Percentiles rank a stretch among this genome's conserved stretches.
phyloP scores from a whole-genome alignment of 1,140 invertebrate species.

The Centruroides sculpturatus region DNA sequence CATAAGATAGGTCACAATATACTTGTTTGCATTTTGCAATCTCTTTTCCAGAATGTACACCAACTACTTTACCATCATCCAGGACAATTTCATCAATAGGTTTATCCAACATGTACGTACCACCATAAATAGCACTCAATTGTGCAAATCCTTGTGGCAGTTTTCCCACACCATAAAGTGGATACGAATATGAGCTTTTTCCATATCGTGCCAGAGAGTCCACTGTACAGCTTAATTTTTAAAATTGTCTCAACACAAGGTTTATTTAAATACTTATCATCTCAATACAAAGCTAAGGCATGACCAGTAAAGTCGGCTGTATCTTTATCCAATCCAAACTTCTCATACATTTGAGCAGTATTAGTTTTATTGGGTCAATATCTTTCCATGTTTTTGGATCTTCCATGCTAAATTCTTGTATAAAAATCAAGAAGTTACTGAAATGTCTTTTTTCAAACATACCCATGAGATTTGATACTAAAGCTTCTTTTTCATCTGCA shows the following conservation, averaged over 20 bases:
- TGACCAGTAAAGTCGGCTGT: slow-evolving; percentile 98
- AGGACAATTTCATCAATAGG: slow-evolving; percentile 91
- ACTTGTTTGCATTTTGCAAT: slow-evolving; percentile 92
- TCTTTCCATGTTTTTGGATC: slow-evolving; percentile 90
- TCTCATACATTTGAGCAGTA: slow-evolving; percentile 81
- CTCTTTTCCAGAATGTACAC: slow-evolving; percentile 87
- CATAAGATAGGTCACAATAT: slow-evolving; percentile 98
- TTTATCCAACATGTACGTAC: slow-evolving; percentile 99
- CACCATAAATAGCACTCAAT: slow-evolving; percentile 97
- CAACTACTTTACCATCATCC: slow-evolving; percentile 74
- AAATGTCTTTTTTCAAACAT: slow-evolving; percentile 98
- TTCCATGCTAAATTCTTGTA: slow-evolving; percentile 83
- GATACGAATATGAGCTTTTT: slow-evolving; percentile 98
- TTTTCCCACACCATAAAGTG: slow-evolving; percentile 97
- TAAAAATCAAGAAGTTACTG: slow-evolving; percentile 88
- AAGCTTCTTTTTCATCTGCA: slow-evolving; percentile 97
- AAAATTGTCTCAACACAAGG: slow-evolving; percentile 65
- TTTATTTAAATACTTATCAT: slow-evolving; percentile 60
- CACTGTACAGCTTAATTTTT: slow-evolving; percentile 90
- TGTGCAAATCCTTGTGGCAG: slow-evolving; percentile 88
- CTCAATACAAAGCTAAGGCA: slow-evolving; percentile 78
- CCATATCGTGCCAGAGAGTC: slow-evolving; percentile 95
- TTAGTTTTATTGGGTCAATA: slow-evolving; percentile 66
- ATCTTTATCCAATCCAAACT: slow-evolving; percentile 91
- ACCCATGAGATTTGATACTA: slow-evolving; percentile 92